Base-by-base conservation (phyloP, 2,797 vertebrate genomes). In the Myotis vivesi region DNA sequence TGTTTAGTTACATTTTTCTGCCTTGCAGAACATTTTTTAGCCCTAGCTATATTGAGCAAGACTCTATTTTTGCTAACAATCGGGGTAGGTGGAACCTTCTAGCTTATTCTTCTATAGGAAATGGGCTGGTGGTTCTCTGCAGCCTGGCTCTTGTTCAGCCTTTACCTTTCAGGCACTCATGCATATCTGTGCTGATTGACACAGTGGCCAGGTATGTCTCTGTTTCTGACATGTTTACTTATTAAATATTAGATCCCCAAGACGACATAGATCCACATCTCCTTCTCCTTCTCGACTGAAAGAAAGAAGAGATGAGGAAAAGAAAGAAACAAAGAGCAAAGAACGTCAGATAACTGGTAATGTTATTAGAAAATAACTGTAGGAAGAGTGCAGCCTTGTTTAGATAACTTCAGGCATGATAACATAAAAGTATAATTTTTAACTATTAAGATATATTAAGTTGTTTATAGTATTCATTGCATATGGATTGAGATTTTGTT, bases 321-420 rank as follows among this genome's bases (percentile, higher is more conserved):
- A 99, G 96, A 99, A 99, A 97, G 98, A 99, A 0, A 16, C 38
- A 0, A 98, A 98, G 73, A 98, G 98, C 97, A 99, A 99, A 95
- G 98, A 99, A 80, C 98, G 99, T 90, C 98, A 99, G 97, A 99
- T 99, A 96, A 99, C 99, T 62, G 99, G 99, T 99, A 95, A 97
- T 66, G 16, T 73, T 89, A 33, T 28, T 85, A 44, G 25, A 76
- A 81, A 59, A 28, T 51, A 55, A 75, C 28, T 33, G 1, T 80
- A 73, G 64, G 33, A 85, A 90, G 76, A 55, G 53, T 46, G 59
- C 1, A 81, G n/a, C 33, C 9, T 92, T 91, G 3, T 89, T 87
- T 69, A 90, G 49, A 87, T 73, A 85, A 72, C 5, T 77, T 89
- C 12, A 83, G 9, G 93, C 83, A 89, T 92, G 9, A 68, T 93